Evolutionary conservation across 2,888 invertebrate genomes (phyloP).

Genomic region (Sphinx pinastri): DNA sequence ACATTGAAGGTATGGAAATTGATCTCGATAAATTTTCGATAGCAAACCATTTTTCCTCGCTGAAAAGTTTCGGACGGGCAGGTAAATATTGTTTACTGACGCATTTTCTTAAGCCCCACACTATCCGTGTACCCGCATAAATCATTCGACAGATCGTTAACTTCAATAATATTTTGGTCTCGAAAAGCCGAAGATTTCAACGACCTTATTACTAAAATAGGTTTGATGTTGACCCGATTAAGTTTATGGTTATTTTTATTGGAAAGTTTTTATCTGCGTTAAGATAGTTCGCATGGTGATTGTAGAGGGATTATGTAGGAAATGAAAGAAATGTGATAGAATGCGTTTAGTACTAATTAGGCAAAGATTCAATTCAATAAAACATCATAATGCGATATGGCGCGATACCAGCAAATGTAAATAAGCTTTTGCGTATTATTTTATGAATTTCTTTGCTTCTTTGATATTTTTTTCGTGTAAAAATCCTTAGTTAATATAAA

Average conservation of each 20-base stretch:
- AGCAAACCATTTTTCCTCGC: slow-evolving; percentile 17
- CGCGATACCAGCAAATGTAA: too few species aligned
- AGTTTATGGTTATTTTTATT: slow-evolving; percentile 10
- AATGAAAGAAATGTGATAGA: too few species aligned
- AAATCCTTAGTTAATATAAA: too few species aligned
- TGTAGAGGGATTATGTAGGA: too few species aligned
- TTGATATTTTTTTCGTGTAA: too few species aligned
- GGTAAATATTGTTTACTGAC: slow-evolving; percentile 36
- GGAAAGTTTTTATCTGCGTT: slow-evolving; percentile 4
- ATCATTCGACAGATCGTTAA: slow-evolving; percentile 45
- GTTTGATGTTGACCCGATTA: slow-evolving; percentile 12
- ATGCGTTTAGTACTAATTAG: too few species aligned
- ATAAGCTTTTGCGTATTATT: too few species aligned
- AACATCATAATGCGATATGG: too few species aligned
- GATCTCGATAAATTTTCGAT: slow-evolving; percentile 14
- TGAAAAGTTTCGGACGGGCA: slow-evolving; percentile 27
- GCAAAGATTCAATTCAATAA: too few species aligned
- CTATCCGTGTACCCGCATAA: slow-evolving; percentile 42
- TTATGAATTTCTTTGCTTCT: too few species aligned
- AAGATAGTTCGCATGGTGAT: neutral
- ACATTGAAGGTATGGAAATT: neutral
- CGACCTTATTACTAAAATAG: slow-evolving; percentile 22
- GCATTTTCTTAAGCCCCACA: slow-evolving; percentile 39
- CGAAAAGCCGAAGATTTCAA: slow-evolving; percentile 26
- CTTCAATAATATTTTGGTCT: slow-evolving; percentile 45